Percentiles rank a stretch among this genome's conserved stretches.
These are phyloP conservation scores for Actinia equina DNA, from an alignment of 64 coral and sea anemone species.

Conservation along the genomic window DNA sequence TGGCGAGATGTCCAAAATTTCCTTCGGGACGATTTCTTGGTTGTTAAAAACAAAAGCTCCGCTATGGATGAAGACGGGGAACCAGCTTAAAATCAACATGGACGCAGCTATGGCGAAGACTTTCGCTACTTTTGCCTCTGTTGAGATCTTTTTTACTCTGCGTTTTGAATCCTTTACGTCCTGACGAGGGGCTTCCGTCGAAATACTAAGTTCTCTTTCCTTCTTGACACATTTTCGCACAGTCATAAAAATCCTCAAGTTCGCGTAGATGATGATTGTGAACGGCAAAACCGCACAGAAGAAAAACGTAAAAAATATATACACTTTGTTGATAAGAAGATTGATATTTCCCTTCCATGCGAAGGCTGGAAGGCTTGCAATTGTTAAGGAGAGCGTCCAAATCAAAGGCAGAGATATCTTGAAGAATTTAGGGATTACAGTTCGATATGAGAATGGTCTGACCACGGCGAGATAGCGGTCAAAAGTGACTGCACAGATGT, in stretches of 20 bases:
- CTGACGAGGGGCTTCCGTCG: not conserved
- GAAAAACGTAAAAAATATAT: constrained; percentile 34
- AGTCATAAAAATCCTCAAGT: constrained; percentile 47
- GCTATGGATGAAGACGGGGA: constrained; percentile 43
- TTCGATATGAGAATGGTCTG: constrained; percentile 38
- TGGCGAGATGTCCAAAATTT: constrained; percentile 39
- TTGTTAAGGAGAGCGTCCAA: constrained; percentile 40
- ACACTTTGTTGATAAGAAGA: constrained; percentile 20
- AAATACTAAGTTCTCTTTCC: constrained; percentile 51
- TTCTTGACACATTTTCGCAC: constrained; percentile 37
- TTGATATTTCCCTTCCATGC: constrained; percentile 37
- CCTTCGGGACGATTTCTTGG: not conserved
- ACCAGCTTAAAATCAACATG: constrained; percentile 55
- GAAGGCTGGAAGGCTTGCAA: constrained; percentile 41
- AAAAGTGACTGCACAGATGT: constrained; percentile 57
- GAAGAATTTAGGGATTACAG: constrained; percentile 39
- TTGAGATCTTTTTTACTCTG: constrained; percentile 23
- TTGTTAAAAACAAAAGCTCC: constrained; percentile 13
- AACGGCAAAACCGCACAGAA: constrained; percentile 41
- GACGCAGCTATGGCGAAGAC: constrained; percentile 54
- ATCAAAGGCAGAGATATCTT: constrained; percentile 37
- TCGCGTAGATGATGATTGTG: constrained; percentile 49
- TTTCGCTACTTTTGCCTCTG: constrained; percentile 56
- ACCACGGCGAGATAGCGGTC: constrained; percentile 57
- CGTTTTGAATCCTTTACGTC: not conserved